Base-by-base conservation (phyloP, 2,113 vertebrate genomes). In the Echinops telfairi region DNA sequence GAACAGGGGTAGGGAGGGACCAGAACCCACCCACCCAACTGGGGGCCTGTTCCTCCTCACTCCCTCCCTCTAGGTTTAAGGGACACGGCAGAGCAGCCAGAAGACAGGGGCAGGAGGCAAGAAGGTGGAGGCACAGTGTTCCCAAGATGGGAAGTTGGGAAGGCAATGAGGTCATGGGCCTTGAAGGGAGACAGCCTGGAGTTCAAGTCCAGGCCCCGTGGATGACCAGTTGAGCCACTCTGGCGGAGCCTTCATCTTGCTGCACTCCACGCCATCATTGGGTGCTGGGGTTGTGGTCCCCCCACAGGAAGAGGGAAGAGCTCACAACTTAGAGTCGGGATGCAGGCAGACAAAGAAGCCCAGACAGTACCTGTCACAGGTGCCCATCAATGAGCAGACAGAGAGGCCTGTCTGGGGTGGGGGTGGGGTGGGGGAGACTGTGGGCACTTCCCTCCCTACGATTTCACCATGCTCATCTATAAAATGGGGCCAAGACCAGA, bases 361-460 rank as follows among this genome's bases (percentile, higher is more conserved):
- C 19, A 66, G 82, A 14, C 2, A 16, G 33, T 17, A 8, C 0
- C n/a, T 10, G 83, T 22, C 16, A 53, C 47, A 40, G 57, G 64
- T 17, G 82, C 25, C 23, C 6, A 2, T 16, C 70, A 20, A 36
- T 0, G 16, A 73, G 22, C 0, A 16, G 60, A 1, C 0, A 3
- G 15, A 3, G 38, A 36, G 73, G 3, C 66, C 19, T 15, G 5
- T 10, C 40, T 31, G 12, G 23, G 29, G n/a, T 2, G 5, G 12
- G 47, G 2, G 47, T 4, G 47, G 47, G 47, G 40, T 40, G 40
- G 40, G 11, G 14, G 12, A 7, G 6, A 71, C 43, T 43, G 22
- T n/a, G 15, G 23, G 70, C 38, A 22, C 19, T 15, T 33, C 38
- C 4, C 60, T 29, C 15, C 36, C 64, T 10, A 38, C 6, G 2